Base-by-base conservation (phyloP, 2,888 invertebrate genomes). In the Meghimatium bilineatum region DNA sequence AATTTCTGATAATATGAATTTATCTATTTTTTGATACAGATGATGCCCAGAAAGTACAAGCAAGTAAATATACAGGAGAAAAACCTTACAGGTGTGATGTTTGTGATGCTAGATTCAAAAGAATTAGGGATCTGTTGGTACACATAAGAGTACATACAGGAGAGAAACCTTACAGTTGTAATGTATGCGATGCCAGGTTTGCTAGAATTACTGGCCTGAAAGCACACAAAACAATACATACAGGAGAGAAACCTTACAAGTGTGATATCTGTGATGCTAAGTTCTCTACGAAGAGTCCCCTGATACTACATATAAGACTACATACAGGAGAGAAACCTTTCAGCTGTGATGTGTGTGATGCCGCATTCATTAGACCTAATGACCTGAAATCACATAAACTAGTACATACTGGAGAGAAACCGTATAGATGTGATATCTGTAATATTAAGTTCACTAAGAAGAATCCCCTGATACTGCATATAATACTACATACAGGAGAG, bases 101-200 rank as follows among this genome's bases (percentile, higher is more conserved):
- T 72, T 72, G 72, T 72, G 72, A 38, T 49, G 72, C 26, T 34
- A 29, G 49, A 14, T 72, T 72, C n/a, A 1, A 38, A 1, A 3
- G 6, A n/a, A 12, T 1, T 38, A 6, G 44, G 1, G 26, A n/a
- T 14, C n/a, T 72, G 44, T n/a, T 14, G 49, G 44, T 14, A 12
- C 72, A 72, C 49, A 72, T 44, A 49, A 44, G 26, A 44, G n/a
- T 17, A 49, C 72, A 72, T 49, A 72, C n/a, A n/a, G n/a, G 72
- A 72, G 72, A 72, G 44, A 72, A 49, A 20, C 72, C 72, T n/a
- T 72, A 44, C 72, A 72, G 44, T 3, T 72, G 72, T 72, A 44
- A 72, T 72, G n/a, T 72, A 10, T 72, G 72, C 44, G 44, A 29
- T 49, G n/a, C 12, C 26, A 38, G n/a, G 49, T 72, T 72, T 72